A percentile compares a stretch with the other conserved stretches of the same genome.
These are phyloP conservation scores for Elmis aenea DNA, from an alignment of 2,888 invertebrate genomes.

Conservation along the genomic window DNA sequence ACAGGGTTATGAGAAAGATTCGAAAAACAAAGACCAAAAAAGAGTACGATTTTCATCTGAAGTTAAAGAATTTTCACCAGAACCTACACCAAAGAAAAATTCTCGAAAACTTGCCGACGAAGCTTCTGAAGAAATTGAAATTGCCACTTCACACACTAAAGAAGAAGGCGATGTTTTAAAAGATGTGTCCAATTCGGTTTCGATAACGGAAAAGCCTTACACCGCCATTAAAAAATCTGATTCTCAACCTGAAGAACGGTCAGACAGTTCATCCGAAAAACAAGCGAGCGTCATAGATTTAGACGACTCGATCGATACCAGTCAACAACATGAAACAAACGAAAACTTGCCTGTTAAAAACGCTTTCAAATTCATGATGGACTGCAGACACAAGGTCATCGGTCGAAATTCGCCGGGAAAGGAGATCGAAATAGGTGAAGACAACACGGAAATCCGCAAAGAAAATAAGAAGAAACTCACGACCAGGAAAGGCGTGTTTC, in stretches of 20 bases:
- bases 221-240: too few relatives aligned
- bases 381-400: constrained; percentile 58
- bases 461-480: constrained; percentile 23
- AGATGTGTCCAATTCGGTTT: too few relatives aligned
- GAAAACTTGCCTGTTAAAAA: too few relatives aligned
- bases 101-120: background rate
- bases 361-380: constrained; percentile 66
- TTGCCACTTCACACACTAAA: too few relatives aligned
- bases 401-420: constrained; percentile 62
- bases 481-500: constrained; percentile 52
- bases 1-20: background rate
- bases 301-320: too few relatives aligned
- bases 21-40: background rate
- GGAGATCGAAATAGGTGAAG: constrained; percentile 41
- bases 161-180: too few relatives aligned
- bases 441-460: constrained; percentile 31
- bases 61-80: constrained; percentile 4
- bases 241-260: too few relatives aligned
- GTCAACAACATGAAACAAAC: too few relatives aligned
- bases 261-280: too few relatives aligned
- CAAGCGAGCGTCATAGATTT: too few relatives aligned
- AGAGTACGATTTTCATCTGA: constrained; percentile 5
- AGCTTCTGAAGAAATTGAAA: background rate
- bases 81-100: background rate
- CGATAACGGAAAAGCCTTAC: too few relatives aligned